Evolutionary conservation across 2,797 vertebrate species (phyloP).

Genomic region (Furcifer pardalis): DNA sequence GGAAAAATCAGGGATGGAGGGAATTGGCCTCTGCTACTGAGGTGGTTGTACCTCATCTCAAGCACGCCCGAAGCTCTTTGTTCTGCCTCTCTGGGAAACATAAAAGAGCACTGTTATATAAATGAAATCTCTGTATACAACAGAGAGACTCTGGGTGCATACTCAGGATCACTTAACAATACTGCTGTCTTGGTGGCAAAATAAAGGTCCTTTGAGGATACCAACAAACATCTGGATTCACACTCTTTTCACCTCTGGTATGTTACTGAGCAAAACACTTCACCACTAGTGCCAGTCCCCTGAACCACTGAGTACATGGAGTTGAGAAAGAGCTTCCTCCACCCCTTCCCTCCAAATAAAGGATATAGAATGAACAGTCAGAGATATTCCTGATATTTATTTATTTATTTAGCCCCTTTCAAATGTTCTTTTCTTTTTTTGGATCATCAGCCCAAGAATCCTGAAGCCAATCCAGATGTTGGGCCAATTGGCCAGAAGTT

Average conservation of each 20-base stretch:
- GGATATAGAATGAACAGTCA: not conserved
- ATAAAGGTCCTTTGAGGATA: not conserved
- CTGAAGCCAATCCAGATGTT: too few relatives aligned
- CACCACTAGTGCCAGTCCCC: not conserved
- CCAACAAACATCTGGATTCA: not conserved
- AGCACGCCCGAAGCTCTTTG: not conserved
- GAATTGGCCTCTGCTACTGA: not conserved
- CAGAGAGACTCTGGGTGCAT: not conserved
- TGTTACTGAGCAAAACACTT: not conserved
- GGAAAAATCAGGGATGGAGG: not conserved
- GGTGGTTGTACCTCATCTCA: not conserved
- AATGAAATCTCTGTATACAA: not conserved
- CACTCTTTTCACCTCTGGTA: not conserved
- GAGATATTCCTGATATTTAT: not conserved
- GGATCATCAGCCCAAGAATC: too few relatives aligned
- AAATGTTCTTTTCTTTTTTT: too few relatives aligned
- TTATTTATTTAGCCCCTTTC: not conserved
- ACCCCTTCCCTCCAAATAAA: not conserved
- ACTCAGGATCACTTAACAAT: constrained; percentile 4
- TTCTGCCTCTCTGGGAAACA: fast-evolving
- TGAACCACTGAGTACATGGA: not conserved
- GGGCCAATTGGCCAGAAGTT: too few relatives aligned
- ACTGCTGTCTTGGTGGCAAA: not conserved
- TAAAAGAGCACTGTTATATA: not conserved
- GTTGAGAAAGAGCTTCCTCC: not conserved